Percentiles rank a stretch among this genome's conserved stretches.
Evolutionary conservation across 2,113 vertebrate species (phyloP).

Genomic region (Oncorhynchus keta): DNA sequence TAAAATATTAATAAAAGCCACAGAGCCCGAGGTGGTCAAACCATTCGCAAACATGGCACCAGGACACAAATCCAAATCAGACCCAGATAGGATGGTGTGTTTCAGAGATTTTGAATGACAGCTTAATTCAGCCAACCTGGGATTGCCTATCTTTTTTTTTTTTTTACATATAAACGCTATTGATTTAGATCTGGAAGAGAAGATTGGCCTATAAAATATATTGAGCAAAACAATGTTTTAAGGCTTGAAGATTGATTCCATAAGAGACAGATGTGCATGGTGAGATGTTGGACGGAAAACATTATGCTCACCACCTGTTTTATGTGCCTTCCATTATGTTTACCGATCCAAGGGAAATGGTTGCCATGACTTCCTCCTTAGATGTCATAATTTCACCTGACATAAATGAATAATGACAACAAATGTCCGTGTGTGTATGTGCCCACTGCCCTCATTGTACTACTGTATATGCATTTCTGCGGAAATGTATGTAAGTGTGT

Average conservation of each 20-base stretch:
- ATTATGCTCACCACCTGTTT: constrained; percentile 44
- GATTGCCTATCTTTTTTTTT: neutral
- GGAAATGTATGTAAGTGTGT: neutral
- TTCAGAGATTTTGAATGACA: neutral
- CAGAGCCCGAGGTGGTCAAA: neutral
- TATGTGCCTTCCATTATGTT: constrained; percentile 28
- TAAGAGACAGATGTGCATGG: constrained; percentile 26
- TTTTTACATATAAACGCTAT: neutral
- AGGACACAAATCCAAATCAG: constrained; percentile 11
- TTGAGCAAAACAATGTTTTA: constrained; percentile 11
- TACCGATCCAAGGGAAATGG: constrained; percentile 21
- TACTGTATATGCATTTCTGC: neutral
- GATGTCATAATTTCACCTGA: neutral
- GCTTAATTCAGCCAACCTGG: constrained; percentile 10
- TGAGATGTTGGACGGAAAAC: constrained; percentile 1
- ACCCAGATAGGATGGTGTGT: neutral
- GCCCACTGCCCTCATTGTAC: neutral
- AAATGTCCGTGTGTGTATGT: neutral
- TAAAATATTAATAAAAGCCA: constrained; percentile 16
- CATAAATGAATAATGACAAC: constrained; percentile 13
- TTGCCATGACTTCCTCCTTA: neutral
- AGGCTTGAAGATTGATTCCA: constrained; percentile 31
- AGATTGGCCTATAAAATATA: neutral
- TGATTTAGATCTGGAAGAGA: constrained; percentile 1
- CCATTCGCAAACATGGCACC: neutral